Percentiles rank a stretch among this genome's conserved stretches.
Evolutionary conservation across 2,888 invertebrate species (phyloP).

Genomic region (Coremacera marginata): DNA sequence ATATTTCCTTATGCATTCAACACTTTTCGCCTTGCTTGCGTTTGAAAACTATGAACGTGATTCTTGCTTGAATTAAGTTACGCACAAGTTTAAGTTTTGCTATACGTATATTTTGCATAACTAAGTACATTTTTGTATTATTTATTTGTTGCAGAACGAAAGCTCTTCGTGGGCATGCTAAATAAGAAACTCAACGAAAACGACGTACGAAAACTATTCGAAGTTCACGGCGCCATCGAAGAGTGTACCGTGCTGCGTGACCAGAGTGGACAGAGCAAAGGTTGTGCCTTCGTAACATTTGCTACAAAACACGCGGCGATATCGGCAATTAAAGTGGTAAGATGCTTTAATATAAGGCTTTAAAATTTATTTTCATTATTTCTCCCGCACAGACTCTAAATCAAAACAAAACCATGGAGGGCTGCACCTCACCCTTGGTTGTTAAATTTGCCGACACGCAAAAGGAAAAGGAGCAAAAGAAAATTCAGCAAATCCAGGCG

Average conservation of each 20-base stretch:
- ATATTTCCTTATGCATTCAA: conserved; percentile 6
- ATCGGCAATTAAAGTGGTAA: conserved; percentile 90
- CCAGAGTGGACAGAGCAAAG: conserved; percentile 94
- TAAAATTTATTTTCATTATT: not conserved
- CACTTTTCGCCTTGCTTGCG: not conserved
- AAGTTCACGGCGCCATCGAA: conserved; percentile 94
- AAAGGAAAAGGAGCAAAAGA: conserved; percentile 98
- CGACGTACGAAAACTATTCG: conserved; percentile 93
- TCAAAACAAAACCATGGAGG: conserved; percentile 99
- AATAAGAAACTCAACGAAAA: conserved; percentile 95
- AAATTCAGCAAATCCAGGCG: conserved; percentile 93
- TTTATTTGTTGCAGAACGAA: conserved; percentile 80
- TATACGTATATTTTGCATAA: not conserved
- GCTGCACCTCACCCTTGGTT: conserved; percentile 97
- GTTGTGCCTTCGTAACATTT: conserved; percentile 99
- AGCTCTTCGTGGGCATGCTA: conserved; percentile 98
- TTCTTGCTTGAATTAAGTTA: conserved; percentile 32
- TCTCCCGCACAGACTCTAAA: conserved; percentile 77
- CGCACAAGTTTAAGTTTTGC: not conserved
- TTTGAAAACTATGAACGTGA: not conserved
- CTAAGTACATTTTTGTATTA: not conserved
- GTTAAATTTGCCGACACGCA: conserved; percentile 99
- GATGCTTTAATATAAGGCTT: not conserved
- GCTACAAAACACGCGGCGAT: conserved; percentile 97
- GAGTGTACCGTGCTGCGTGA: conserved; percentile 98